These are phyloP conservation scores for Pogonus chalceus DNA, from an alignment of 1,140 invertebrate species.

Conservation along the genomic window DNA sequence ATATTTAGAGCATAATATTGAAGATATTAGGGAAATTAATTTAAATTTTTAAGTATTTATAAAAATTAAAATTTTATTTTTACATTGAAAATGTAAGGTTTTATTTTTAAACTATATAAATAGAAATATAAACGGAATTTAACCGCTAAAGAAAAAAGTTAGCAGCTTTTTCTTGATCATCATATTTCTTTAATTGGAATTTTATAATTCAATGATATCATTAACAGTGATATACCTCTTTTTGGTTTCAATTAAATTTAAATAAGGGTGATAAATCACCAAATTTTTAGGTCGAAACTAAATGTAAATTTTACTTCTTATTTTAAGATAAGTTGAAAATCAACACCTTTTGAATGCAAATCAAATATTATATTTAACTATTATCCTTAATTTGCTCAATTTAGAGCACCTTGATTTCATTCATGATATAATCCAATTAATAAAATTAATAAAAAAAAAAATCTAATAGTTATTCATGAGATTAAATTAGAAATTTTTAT, in stretches of 20 bases:
- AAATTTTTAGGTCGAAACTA: slow-evolving; percentile 48
- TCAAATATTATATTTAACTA: slow-evolving; percentile 51
- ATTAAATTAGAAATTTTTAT: slow-evolving; percentile 32
- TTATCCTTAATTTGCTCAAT: slow-evolving; percentile 45
- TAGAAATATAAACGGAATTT: slow-evolving; percentile 31
- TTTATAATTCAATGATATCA: no score
- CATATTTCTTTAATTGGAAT: slow-evolving; percentile 23
- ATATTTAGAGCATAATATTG: no score
- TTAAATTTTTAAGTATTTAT: slow-evolving; percentile 34
- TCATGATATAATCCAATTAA: slow-evolving; percentile 45
- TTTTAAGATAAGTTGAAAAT: no score
- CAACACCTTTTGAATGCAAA: no score
- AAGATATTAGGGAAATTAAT: slow-evolving; percentile 43
- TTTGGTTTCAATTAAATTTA: no score
- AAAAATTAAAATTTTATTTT: slow-evolving; percentile 37
- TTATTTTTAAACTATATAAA: slow-evolving; percentile 46
- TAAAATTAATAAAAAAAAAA: slow-evolving; percentile 45
- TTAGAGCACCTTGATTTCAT: no score
- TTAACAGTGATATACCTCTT: no score
- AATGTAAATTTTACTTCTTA: slow-evolving; percentile 44
- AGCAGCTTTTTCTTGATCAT: no score
- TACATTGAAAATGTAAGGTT: slow-evolving; percentile 49
- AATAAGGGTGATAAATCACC: no score
- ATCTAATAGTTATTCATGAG: slow-evolving; percentile 30
- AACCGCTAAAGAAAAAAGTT: slow-evolving; percentile 29